Conservation (phyloP, 1,140 invertebrate species). For the Camponotus floridanus region DNA sequence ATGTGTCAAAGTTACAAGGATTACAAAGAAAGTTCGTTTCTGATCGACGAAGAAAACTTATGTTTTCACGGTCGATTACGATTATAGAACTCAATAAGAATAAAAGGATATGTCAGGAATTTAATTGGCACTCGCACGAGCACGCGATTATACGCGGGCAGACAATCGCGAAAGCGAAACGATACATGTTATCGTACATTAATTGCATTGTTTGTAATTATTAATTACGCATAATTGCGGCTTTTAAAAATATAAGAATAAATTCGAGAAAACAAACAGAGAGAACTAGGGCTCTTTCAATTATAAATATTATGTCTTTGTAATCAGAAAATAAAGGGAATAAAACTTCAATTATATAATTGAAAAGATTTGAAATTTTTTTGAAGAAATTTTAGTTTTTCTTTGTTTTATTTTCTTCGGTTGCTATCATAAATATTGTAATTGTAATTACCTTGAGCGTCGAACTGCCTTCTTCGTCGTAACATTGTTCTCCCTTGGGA, state of each 20-base stretch:
- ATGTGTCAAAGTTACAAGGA: neutral
- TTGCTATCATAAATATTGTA: neutral
- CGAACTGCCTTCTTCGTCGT: conserved; percentile 83
- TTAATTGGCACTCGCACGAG: conserved; percentile 54
- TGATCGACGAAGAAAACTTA: conserved; percentile 15
- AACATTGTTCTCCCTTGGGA: conserved; percentile 83
- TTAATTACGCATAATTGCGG: conserved; percentile 48
- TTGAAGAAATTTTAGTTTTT: too few species aligned
- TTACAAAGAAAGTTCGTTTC: neutral
- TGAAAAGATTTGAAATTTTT: too few species aligned
- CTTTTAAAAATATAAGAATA: conserved; percentile 38
- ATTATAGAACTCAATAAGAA: conserved; percentile 45
- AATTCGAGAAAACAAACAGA: conserved; percentile 24
- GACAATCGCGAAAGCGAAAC: conserved; percentile 71
- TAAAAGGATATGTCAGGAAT: conserved; percentile 5
- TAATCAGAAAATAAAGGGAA: neutral
- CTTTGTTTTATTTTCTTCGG: too few species aligned
- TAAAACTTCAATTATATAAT: too few species aligned
- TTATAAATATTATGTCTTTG: neutral
- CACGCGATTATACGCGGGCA: conserved; percentile 55
- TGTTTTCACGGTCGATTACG: conserved; percentile 2
- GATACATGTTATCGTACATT: conserved; percentile 59
- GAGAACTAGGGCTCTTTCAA: neutral
- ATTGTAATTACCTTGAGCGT: conserved; percentile 81
- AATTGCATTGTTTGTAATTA: conserved; percentile 59